These are phyloP conservation scores for Salmo trutta DNA, from an alignment of 2,797 vertebrate species.

Conservation along the genomic window DNA sequence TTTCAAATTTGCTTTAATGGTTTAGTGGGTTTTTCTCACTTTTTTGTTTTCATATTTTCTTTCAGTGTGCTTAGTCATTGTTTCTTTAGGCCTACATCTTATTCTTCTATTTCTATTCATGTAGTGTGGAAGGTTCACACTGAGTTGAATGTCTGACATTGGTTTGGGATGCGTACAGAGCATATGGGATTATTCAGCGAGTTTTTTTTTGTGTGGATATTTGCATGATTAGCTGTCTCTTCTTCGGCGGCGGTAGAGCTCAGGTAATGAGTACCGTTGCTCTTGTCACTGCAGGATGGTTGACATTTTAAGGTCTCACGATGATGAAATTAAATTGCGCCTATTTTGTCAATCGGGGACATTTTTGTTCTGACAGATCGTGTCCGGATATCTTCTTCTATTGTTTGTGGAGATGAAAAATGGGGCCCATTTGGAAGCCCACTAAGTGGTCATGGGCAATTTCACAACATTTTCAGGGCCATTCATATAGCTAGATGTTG, in stretches of 20 bases:
- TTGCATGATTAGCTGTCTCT: neutral
- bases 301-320: conserved; percentile 11
- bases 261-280: neutral
- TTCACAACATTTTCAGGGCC: neutral
- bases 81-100: neutral
- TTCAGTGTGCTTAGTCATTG: neutral
- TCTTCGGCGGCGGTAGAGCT: neutral
- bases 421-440: conserved; percentile 11
- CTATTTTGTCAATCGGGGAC: conserved; percentile 20
- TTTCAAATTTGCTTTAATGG: neutral
- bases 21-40: neutral
- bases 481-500: conserved; percentile 5
- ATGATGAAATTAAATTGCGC: conserved; percentile 13
- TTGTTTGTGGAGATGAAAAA: conserved; percentile 15
- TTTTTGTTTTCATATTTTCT: neutral
- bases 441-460: neutral
- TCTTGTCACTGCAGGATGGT: conserved; percentile 3
- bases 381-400: conserved; percentile 23
- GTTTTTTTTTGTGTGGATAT: neutral
- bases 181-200: neutral
- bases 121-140: neutral
- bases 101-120: neutral
- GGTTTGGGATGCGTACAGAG: neutral
- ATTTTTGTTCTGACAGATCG: neutral
- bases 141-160: neutral